Evolutionary conservation across 2,888 invertebrate species (phyloP), one percentile per base, ranked within the genome.

Genomic region (Patella pellucida): DNA sequence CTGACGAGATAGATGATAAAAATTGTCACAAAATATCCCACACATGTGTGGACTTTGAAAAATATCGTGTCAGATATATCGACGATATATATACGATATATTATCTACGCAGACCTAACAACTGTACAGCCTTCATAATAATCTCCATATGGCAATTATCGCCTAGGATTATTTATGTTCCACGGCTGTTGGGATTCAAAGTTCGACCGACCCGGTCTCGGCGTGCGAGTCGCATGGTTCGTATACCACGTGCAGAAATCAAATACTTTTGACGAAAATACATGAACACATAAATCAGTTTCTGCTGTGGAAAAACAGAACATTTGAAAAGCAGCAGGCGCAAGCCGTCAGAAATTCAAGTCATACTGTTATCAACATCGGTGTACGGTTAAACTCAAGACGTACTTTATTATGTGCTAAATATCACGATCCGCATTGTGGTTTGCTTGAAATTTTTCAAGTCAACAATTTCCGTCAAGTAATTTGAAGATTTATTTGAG

Each of bases 101-200:
- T 71, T 71, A n/a, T 54, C 54, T 27, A 54, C 71, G 52, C 54
- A 71, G 52, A 52, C 54, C 41, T 50, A 72, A 72, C 72, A 72
- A 72, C 72, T 72, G 72, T 72, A 72, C 72, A 72, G 50, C 50
- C 72, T 50, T 31, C 62, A 72, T 72, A 72, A 72, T 72, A 62
- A 62, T 62, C 62, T 50, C 62, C 72, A 72, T 50, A 72, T 72
- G 72, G 50, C 72, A 72, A 72, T 72, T 72, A 72, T 62, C 72
- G 56, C 72, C 56, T 31, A 41, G 62, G 72, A 72, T 72, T 72
- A 72, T 72, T 72, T 72, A 72, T 72, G 72, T 72, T 72, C 50
- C 62, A 62, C 72, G 62, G 72, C 72, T 72, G 72, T 62, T 67
- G 62, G 62, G 19, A 62, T 62, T 62, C 62, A 62, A 62, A 62